A percentile compares a stretch with the other conserved stretches of the same genome.
These are phyloP conservation scores for Caenorhabditis uteleia DNA, from an alignment of 2,888 invertebrate genomes.

Conservation along the genomic window DNA sequence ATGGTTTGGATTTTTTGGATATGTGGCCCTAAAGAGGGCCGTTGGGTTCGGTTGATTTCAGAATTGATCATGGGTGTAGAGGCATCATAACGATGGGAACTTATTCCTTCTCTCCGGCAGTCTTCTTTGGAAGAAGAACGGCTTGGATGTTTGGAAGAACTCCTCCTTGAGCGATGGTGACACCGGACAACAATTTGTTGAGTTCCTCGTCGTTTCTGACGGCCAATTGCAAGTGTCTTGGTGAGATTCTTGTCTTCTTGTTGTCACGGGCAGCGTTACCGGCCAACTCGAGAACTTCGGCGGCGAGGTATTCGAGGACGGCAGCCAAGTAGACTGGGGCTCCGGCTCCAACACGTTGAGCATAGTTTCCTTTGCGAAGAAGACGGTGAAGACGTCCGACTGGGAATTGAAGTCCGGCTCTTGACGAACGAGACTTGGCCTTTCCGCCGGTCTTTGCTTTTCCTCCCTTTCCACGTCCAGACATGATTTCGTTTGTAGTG, in stretches of 20 bases:
- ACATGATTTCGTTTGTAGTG: conserved; percentile 76
- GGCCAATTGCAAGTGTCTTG: conserved; percentile 46
- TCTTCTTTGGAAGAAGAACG: conserved; percentile 68
- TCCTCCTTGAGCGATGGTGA: conserved; percentile 85
- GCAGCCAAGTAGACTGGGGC: conserved; percentile 67
- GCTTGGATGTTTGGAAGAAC: conserved; percentile 75
- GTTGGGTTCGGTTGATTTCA: conserved; percentile 44
- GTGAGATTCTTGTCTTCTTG: conserved; percentile 71
- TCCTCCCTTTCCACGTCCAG: conserved; percentile 79
- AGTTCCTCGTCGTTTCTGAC: conserved; percentile 44
- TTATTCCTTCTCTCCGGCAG: conserved; percentile 54
- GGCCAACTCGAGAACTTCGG: conserved; percentile 60
- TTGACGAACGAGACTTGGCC: conserved; percentile 64
- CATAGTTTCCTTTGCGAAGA: conserved; percentile 65
- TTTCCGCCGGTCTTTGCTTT: conserved; percentile 55
- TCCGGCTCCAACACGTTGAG: conserved; percentile 65
- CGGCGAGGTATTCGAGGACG: conserved; percentile 65
- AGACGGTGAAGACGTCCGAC: conserved; percentile 68
- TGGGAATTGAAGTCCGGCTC: conserved; percentile 68
- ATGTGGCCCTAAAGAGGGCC: conserved; percentile 56
- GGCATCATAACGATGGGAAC: neutral
- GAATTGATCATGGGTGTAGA: neutral
- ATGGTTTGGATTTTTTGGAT: too few relatives aligned
- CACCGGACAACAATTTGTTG: conserved; percentile 73
- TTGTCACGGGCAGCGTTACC: conserved; percentile 73